These are phyloP conservation scores for Pseudeuparius sepicola DNA, from an alignment of 2,888 invertebrate genomes.

Conservation along the genomic window DNA sequence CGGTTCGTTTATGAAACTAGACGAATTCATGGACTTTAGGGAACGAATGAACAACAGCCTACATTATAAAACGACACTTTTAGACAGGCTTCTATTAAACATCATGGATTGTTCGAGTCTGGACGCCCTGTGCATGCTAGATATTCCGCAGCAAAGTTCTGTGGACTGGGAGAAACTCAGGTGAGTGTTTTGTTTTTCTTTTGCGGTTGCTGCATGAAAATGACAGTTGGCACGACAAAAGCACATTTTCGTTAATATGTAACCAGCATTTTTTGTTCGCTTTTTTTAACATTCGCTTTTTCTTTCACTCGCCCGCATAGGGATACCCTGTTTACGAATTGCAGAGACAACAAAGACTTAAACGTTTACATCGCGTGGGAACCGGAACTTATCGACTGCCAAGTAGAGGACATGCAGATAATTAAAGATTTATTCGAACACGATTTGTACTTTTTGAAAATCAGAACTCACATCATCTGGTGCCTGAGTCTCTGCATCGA, in stretches of 20 bases:
- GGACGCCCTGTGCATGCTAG: constrained; percentile 46
- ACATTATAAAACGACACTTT: constrained; percentile 57
- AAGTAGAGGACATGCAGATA: constrained; percentile 36
- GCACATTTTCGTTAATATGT: constrained; percentile 2
- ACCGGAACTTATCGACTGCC: constrained; percentile 40
- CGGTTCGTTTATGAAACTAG: constrained; percentile 86
- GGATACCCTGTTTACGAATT: too few relatives aligned
- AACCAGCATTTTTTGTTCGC: neutral
- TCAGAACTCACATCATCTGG: constrained; percentile 30
- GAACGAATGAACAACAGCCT: constrained; percentile 72
- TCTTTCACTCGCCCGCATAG: too few relatives aligned
- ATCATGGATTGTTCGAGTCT: constrained; percentile 47
- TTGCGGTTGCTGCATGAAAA: too few relatives aligned
- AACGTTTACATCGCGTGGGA: constrained; percentile 62
- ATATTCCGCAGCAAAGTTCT: constrained; percentile 49
- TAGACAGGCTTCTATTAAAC: constrained; percentile 61
- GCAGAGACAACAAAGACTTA: constrained; percentile 69
- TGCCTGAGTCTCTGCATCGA: constrained; percentile 28
- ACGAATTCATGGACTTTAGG: constrained; percentile 80
- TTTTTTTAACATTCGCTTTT: neutral
- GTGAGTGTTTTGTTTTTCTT: too few relatives aligned
- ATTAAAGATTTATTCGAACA: constrained; percentile 30
- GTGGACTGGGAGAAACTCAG: constrained; percentile 49
- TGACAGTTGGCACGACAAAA: too few relatives aligned
- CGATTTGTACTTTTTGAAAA: constrained; percentile 32